Conservation (phyloP, 1,140 invertebrate species). For the Drosophila kepulauana region DNA sequence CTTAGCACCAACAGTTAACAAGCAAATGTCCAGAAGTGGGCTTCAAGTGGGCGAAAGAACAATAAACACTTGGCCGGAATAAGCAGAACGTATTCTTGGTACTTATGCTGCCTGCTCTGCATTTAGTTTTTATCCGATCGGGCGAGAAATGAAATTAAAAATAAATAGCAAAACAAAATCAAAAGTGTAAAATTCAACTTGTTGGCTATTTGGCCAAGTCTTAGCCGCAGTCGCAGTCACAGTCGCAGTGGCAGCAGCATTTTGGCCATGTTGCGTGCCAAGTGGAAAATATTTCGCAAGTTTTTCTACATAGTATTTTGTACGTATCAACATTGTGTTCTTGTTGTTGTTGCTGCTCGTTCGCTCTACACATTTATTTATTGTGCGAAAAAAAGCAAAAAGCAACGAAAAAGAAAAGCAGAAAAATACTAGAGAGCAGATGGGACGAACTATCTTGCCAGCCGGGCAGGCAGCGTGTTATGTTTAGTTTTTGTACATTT, state of each 20-base stretch:
- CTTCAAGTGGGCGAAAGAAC: constrained; percentile 50
- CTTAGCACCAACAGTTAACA: constrained; percentile 44
- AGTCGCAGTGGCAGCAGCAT: not conserved
- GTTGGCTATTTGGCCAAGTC: constrained; percentile 35
- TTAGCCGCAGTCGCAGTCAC: not conserved
- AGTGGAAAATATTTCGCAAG: constrained; percentile 84
- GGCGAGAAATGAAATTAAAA: constrained; percentile 70
- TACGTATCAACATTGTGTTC: constrained; percentile 32
- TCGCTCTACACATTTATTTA: constrained; percentile 69
- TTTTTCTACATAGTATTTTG: constrained; percentile 61
- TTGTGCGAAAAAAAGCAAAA: constrained; percentile 62
- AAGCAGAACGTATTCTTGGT: constrained; percentile 5
- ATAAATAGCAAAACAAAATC: constrained; percentile 49
- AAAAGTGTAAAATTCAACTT: constrained; percentile 79
- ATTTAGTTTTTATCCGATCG: constrained; percentile 67
- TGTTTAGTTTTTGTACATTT: constrained; percentile 77
- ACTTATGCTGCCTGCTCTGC: constrained; percentile 15
- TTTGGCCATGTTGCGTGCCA: constrained; percentile 76
- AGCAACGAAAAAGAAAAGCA: not conserved
- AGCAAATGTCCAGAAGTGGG: constrained; percentile 33
- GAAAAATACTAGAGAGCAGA: constrained; percentile 41
- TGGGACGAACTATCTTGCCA: constrained; percentile 11
- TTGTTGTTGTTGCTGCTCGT: constrained; percentile 30
- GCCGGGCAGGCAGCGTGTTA: constrained; percentile 58
- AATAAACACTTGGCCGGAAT: constrained; percentile 75